Percentiles rank a stretch among this genome's conserved stretches.
Conservation (phyloP, 2,797 vertebrate genomes). For the Sebastiscus tertius region DNA sequence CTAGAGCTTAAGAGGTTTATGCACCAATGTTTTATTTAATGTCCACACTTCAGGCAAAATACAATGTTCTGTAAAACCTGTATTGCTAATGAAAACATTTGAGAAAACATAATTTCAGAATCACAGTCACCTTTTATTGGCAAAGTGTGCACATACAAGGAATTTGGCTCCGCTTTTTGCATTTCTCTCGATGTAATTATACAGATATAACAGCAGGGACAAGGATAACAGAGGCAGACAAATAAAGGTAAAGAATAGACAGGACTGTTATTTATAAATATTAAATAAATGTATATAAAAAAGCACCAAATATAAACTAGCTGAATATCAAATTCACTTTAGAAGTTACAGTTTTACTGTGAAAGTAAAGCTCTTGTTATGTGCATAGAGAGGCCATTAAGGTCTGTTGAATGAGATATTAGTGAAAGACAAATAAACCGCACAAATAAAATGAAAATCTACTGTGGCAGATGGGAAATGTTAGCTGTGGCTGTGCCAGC, state of each 20-base stretch:
- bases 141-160: no score
- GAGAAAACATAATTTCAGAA: background rate
- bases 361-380: background rate
- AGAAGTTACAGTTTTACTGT: background rate
- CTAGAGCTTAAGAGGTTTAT: no score
- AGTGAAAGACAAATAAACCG: background rate
- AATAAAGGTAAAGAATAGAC: no score
- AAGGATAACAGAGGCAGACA: no score
- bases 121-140: no score
- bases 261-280: background rate
- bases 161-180: no score
- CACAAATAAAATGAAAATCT: background rate
- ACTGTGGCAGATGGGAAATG: slow-evolving; percentile 27
- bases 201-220: no score
- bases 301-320: background rate
- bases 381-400: background rate
- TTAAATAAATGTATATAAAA: background rate
- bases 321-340: background rate
- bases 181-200: no score
- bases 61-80: background rate
- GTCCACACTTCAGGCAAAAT: no score
- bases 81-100: background rate
- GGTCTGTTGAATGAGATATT: background rate
- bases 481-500: background rate
- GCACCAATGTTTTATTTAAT: no score